Evolutionary conservation across 1,140 invertebrate genomes (phyloP).

Genomic region (Drosophila baimaii): DNA sequence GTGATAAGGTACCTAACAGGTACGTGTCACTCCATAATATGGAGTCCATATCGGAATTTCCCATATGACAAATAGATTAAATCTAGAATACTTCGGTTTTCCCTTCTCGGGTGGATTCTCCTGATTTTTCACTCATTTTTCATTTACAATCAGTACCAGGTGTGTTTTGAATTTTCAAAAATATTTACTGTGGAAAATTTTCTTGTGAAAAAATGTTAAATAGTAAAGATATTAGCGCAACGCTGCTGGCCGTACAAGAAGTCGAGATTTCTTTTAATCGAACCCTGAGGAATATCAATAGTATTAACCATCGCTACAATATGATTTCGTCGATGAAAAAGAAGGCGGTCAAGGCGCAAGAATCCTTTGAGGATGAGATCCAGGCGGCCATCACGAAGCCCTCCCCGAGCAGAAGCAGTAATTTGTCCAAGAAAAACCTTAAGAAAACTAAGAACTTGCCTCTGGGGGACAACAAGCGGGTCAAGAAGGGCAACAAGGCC

Average conservation of each 20-base stretch:
- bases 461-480: neutral
- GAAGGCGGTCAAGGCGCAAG: neutral
- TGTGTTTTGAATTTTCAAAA: neutral
- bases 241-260: constrained; percentile 48
- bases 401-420: constrained; percentile 8
- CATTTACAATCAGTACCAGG: neutral
- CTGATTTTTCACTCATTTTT: neutral
- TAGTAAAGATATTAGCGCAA: constrained; percentile 27
- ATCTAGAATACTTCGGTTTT: neutral
- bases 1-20: constrained; percentile 23
- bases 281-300: constrained; percentile 34
- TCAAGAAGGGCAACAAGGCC: neutral
- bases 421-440: neutral
- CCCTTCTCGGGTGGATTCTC: neutral
- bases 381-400: constrained; percentile 50
- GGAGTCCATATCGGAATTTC: constrained; percentile 52
- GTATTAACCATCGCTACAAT: constrained; percentile 49
- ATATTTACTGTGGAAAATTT: constrained; percentile 41
- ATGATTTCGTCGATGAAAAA: constrained; percentile 23
- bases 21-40: neutral
- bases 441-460: constrained; percentile 1
- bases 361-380: constrained; percentile 51
- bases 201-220: constrained; percentile 40
- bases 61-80: constrained; percentile 20
- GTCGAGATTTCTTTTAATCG: constrained; percentile 42